These are phyloP conservation scores for Morbakka virulenta DNA, from an alignment of 30 jellyfish, hydroid and myxozoan genomes.

Conservation along the genomic window DNA sequence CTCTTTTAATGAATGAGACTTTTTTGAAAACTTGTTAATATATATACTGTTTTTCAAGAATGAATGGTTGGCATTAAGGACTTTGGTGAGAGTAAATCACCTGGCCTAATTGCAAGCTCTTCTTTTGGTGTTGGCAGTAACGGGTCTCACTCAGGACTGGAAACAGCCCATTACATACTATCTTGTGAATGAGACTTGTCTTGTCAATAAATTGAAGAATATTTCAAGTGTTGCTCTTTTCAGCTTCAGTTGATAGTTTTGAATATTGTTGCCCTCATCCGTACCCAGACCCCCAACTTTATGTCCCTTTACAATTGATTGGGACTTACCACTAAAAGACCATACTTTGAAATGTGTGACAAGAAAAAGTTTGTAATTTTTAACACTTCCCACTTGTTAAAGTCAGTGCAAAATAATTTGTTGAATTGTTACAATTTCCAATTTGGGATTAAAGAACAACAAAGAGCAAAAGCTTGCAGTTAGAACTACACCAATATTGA, in stretches of 20 bases:
- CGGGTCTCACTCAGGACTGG: slow-evolving; percentile 30
- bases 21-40: slow-evolving; percentile 29
- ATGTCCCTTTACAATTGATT: not conserved
- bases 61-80: slow-evolving; percentile 29
- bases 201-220: not conserved
- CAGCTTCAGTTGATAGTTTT: slow-evolving; percentile 15
- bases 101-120: slow-evolving; percentile 23
- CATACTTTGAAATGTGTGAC: slow-evolving; percentile 4
- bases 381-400: slow-evolving; percentile 29
- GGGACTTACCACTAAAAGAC: slow-evolving; percentile 13
- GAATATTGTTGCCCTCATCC: slow-evolving; percentile 20
- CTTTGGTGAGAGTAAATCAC: slow-evolving; percentile 22
- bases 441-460: not conserved
- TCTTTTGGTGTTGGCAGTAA: slow-evolving; percentile 22
- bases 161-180: slow-evolving; percentile 42
- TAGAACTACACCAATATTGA: slow-evolving; percentile 39
- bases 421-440: slow-evolving; percentile 6
- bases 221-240: not conserved
- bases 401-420: slow-evolving; percentile 21
- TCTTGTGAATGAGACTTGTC: slow-evolving; percentile 26
- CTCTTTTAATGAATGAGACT: slow-evolving; percentile 45
- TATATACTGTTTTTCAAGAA: slow-evolving; percentile 8
- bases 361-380: slow-evolving; percentile 1
- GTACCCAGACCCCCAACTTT: slow-evolving; percentile 30
- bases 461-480: slow-evolving; percentile 33